phyloP scores from a whole-genome alignment of 1,140 invertebrate species.

The Zophobas morio region DNA sequence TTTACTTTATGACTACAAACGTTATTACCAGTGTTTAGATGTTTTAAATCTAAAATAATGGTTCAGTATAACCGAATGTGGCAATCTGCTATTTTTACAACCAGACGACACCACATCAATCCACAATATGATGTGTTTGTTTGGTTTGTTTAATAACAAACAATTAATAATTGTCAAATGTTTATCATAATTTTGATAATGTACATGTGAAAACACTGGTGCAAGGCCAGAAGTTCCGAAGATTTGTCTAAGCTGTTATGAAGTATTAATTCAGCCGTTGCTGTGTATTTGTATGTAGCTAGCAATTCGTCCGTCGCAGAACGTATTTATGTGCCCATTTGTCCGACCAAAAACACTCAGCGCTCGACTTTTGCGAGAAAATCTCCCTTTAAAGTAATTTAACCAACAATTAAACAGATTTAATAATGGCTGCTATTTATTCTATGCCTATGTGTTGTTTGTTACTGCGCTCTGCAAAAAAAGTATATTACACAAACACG shows the following conservation, averaged over 20 bases:
- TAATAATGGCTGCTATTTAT: slow-evolving; percentile 22
- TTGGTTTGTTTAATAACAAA: not conserved
- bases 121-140: no score
- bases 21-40: no score
- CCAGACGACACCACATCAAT: not conserved
- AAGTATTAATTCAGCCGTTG: slow-evolving; percentile 31
- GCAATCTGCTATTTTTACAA: no score
- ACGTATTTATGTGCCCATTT: slow-evolving; percentile 46
- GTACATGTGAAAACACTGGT: not conserved
- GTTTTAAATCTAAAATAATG: no score
- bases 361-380: slow-evolving; percentile 24
- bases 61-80: no score
- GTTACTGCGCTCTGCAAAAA: not conserved
- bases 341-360: slow-evolving; percentile 42
- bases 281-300: slow-evolving; percentile 22
- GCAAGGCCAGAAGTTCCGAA: slow-evolving; percentile 1
- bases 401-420: slow-evolving; percentile 23
- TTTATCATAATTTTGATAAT: not conserved
- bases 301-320: slow-evolving; percentile 38
- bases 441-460: slow-evolving; percentile 1
- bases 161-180: not conserved
- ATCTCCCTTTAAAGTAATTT: slow-evolving; percentile 24
- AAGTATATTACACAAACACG: not conserved
- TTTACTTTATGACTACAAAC: no score
- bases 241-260: slow-evolving; percentile 4